A percentile compares a stretch with the other conserved stretches of the same genome.
These are phyloP conservation scores for Pelobates fuscus DNA, from an alignment of 2,113 vertebrate species.

Conservation along the genomic window DNA sequence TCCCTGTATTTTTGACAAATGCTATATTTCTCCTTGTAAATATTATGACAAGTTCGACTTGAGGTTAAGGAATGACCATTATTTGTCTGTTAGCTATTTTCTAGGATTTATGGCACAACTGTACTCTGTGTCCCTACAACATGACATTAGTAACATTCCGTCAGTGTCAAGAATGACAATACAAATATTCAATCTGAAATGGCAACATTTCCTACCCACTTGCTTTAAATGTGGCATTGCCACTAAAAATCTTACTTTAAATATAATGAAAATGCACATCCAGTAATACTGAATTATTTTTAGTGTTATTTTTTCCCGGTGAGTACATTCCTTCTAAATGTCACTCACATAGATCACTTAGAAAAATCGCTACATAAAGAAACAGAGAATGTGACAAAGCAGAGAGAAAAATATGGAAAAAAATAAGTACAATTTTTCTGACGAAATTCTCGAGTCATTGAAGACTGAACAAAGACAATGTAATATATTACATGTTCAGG, in stretches of 20 bases:
- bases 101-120: background rate
- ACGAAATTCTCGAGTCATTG: conserved; percentile 8
- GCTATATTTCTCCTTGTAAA: background rate
- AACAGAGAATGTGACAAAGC: no score
- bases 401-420: conserved; percentile 29
- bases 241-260: no score
- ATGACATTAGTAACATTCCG: background rate
- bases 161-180: background rate
- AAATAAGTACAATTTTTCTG: conserved; percentile 10
- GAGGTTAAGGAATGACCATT: background rate
- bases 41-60: background rate
- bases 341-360: conserved; percentile 17
- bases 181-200: background rate
- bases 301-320: conserved; percentile 4
- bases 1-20: no score
- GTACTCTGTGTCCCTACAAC: background rate
- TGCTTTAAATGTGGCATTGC: no score
- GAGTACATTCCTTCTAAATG: conserved; percentile 8
- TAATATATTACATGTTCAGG: conserved; percentile 20
- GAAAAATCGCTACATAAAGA: conserved; percentile 5
- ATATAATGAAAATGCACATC: no score
- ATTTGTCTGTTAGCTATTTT: background rate
- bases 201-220: no score
- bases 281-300: background rate
- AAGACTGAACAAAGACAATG: conserved; percentile 21